Evolutionary conservation across 2,797 vertebrate genomes (phyloP), one percentile per base, ranked within the genome.

Genomic region (Darevskia mixta): DNA sequence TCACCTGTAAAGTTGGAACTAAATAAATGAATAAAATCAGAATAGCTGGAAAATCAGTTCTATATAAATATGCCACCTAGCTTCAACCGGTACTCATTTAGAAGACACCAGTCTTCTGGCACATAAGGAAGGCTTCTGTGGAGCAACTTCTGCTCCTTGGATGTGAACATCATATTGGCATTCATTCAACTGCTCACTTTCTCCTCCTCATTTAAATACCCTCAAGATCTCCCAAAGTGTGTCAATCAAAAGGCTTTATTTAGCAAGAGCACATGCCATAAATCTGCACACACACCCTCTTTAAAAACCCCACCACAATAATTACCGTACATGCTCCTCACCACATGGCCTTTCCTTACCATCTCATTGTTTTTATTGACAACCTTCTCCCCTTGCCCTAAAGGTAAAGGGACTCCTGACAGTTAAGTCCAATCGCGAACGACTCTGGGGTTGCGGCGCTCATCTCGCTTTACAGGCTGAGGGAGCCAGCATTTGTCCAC

Each of bases 161-260:
- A 25, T 35, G 1, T 49, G 32, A 86, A 55, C 23, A 86, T 17
- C n/a, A 86, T 27, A 13, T 55, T 86, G 76, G 76, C 76, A 79
- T 5, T 29, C 15, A 15, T 71, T 35, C 61, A 86, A 72, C 8
- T n/a, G 17, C 49, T 61, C 9, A 38, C 25, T 80, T 86, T 72
- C 77, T 72, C 66, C 32, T 87, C 49, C 55, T 64, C 55, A 76
- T n/a, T 58, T 4, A 81, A 72, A 81, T 73, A 27, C 78, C 32
- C 32, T 61, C 3, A 18, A 80, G 25, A 87, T 86, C 43, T 17
- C 25, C 25, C 67, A 35, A 55, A 61, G 43, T 61, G 67, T 87
- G 78, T 73, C 77, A 87, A 25, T 87, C 78, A 73, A 80, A 67
- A 80, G 72, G 75, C 75, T 66, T 86, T 67, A 86, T 66, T 66